Base-by-base conservation (phyloP, 2,113 vertebrate species). In the Oreochromis spilurus region DNA sequence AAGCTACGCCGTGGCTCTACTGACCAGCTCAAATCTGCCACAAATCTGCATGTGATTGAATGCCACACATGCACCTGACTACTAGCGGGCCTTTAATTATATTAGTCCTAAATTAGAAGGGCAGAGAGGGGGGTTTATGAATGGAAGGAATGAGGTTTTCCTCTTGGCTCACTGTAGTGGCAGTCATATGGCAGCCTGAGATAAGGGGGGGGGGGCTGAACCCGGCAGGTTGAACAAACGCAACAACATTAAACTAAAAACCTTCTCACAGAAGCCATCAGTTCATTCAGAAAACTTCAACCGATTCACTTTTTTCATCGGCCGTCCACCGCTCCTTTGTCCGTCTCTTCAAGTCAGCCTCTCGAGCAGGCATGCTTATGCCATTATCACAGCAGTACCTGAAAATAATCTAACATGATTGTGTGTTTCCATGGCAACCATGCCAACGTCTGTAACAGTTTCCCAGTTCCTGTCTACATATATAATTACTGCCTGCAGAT, bases 341-440 rank as follows among this genome's bases (percentile, higher is more conserved):
- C 78, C 38, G 4, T 29, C 80, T 82, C 87, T 79, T 67, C 31
- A 43, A 85, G 82, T 52, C 82, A 8, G 81, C 86, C 86, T 87
- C 88, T 58, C 57, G 82, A 62, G 81, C 81, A 38, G 82, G 31
- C 78, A 14, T 24, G 54, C 85, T 90, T 70, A 16, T 79, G 72
- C 85, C 83, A 88, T 93, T 87, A 91, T 93, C 90, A n/a, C 92
- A 93, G 92, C 91, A 58, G 88, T 79, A 92, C 91, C 93, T 93
- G 94, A 92, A 95, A 94, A 94, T 93, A 93, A 94, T 92, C 89
- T 93, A 90, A 93, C 91, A 87, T 83, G 89, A 93, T 93, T 91
- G 93, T 90, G 91, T 79, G 94, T 95, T 94, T 91, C 95, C 94
- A 95, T 93, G 92, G 94, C 88, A 92, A 96, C 94, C 80, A 29